phyloP scores from a whole-genome alignment of 2,888 invertebrate species.

The Dasypolia templi region DNA sequence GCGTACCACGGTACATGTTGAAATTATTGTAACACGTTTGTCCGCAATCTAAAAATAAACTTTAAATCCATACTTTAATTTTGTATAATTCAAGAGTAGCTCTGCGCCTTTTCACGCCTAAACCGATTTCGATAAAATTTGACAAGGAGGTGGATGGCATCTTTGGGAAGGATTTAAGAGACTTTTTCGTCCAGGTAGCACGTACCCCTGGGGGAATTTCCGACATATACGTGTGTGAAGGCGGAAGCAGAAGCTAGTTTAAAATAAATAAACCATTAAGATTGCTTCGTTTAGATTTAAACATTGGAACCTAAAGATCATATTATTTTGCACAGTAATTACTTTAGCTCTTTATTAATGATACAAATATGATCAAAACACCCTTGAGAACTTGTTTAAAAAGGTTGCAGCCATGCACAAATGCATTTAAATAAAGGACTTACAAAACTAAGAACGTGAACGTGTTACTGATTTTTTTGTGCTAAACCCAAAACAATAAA shows the following conservation, averaged over 20 bases:
- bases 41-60: slow-evolving; percentile 30
- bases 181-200: too few relatives aligned
- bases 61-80: too few relatives aligned
- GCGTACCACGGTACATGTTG: slow-evolving; percentile 6
- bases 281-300: slow-evolving; percentile 11
- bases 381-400: slow-evolving; percentile 30
- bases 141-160: too few relatives aligned
- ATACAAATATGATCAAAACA: not conserved
- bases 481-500: slow-evolving; percentile 3
- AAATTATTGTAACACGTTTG: not conserved
- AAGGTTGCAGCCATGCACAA: slow-evolving; percentile 17
- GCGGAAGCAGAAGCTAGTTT: too few relatives aligned
- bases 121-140: too few relatives aligned
- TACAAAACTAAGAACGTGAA: slow-evolving; percentile 1
- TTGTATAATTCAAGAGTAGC: too few relatives aligned
- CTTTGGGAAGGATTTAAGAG: too few relatives aligned
- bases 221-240: too few relatives aligned
- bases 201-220: too few relatives aligned
- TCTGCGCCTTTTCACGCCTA: too few relatives aligned
- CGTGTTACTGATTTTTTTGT: slow-evolving; percentile 14
- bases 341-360: slow-evolving; percentile 15
- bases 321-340: not conserved
- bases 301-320: not conserved
- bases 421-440: slow-evolving; percentile 32
- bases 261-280: not conserved